phyloP scores from a whole-genome alignment of 2,113 vertebrate genomes.

The Macroglossus sobrinus region DNA sequence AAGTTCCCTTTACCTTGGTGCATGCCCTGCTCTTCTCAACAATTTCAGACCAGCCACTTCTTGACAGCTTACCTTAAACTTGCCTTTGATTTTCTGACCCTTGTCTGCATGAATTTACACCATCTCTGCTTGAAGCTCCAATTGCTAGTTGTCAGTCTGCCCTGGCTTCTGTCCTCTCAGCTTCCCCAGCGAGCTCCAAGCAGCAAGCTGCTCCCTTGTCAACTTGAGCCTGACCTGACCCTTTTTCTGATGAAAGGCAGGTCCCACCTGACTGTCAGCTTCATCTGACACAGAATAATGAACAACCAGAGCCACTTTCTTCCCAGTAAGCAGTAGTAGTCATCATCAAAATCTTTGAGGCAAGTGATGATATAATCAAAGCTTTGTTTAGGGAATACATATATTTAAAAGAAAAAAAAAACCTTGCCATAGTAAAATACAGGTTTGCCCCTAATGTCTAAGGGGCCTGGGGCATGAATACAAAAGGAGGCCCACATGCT shows the following conservation, averaged over 20 bases:
- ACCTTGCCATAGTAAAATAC: background rate
- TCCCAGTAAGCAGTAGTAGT: background rate
- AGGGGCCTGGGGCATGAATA: background rate
- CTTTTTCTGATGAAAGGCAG: slow-evolving; percentile 37
- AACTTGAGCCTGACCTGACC: background rate
- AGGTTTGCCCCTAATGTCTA: background rate
- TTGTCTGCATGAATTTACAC: background rate
- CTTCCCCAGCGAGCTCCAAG: background rate
- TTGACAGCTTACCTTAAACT: slow-evolving; percentile 3
- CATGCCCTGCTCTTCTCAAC: background rate
- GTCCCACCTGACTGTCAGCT: slow-evolving; percentile 4
- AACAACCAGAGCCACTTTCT: background rate
- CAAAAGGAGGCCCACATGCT: background rate
- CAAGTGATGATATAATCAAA: background rate
- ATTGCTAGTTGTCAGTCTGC: background rate
- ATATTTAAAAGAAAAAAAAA: background rate
- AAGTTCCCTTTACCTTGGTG: background rate
- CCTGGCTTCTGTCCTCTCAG: background rate
- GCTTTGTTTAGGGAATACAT: background rate
- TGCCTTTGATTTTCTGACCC: background rate
- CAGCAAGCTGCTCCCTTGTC: background rate
- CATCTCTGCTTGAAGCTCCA: background rate
- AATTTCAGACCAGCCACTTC: background rate
- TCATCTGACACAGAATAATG: background rate
- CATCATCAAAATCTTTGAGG: background rate